A percentile compares a stretch with the other conserved stretches of the same genome.
These are phyloP conservation scores for Melozone crissalis DNA, from an alignment of 2,113 vertebrate species.

Conservation along the genomic window DNA sequence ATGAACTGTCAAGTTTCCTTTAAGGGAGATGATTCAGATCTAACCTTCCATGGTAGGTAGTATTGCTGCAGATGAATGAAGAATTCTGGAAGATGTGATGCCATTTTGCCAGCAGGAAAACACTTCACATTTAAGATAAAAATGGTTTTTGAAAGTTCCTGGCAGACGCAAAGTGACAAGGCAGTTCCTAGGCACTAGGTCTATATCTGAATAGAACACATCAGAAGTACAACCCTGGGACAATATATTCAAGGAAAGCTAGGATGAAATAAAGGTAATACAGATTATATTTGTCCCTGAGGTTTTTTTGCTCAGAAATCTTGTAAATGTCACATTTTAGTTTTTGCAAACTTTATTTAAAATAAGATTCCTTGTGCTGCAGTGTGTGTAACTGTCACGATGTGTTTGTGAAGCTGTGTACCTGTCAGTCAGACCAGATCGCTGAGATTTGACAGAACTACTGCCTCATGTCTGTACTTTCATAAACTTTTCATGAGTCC, in stretches of 20 bases:
- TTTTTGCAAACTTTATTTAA: conserved; percentile 10
- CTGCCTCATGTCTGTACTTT: not conserved
- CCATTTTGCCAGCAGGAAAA: conserved; percentile 13
- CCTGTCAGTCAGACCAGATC: not conserved
- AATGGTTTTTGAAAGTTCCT: conserved; percentile 20
- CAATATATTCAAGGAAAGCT: not conserved
- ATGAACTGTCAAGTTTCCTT: conserved; percentile 36
- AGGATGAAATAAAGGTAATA: not conserved
- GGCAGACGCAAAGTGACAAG: not conserved
- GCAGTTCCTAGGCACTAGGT: not conserved
- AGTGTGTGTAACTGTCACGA: conserved; percentile 13
- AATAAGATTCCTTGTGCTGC: not conserved
- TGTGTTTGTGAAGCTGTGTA: not conserved
- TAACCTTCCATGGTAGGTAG: conserved; percentile 29
- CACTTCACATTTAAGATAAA: conserved; percentile 17
- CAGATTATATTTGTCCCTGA: conserved; percentile 10
- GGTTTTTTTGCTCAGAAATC: not conserved
- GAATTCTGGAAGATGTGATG: conserved; percentile 4
- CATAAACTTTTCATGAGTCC: conserved; percentile 26
- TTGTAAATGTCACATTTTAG: conserved; percentile 44
- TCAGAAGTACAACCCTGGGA: not conserved
- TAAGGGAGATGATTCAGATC: conserved; percentile 30
- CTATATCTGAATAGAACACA: not conserved
- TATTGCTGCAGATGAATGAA: conserved; percentile 36
- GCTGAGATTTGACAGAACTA: not conserved